Conservation (phyloP, 2,888 invertebrate genomes). For the Atethmia centrago region DNA sequence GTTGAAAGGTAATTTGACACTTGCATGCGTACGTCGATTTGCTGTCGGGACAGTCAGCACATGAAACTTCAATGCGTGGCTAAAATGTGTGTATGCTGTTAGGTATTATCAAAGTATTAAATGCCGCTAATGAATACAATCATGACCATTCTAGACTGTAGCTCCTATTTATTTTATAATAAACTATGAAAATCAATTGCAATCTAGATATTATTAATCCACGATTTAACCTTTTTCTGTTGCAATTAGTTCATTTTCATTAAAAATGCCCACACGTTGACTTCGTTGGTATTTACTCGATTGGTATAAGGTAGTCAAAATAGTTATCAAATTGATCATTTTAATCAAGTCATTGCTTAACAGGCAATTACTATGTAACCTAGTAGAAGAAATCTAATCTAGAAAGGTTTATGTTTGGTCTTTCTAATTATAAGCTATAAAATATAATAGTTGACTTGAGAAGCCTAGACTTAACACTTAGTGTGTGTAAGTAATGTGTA, state of each 20-base stretch:
- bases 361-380: slow-evolving; percentile 30
- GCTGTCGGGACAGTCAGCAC: too few species aligned
- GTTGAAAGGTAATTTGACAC: background rate
- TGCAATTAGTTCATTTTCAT: slow-evolving; percentile 8
- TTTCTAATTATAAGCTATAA: slow-evolving; percentile 10
- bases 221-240: background rate
- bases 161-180: too few species aligned
- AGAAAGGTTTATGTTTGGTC: background rate
- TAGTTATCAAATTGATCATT: slow-evolving; percentile 27
- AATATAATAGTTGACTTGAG: slow-evolving; percentile 1
- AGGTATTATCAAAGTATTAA: too few species aligned
- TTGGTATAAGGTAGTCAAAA: slow-evolving; percentile 13
- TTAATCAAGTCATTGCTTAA: slow-evolving; percentile 32
- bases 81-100: too few species aligned
- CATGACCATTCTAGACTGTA: too few species aligned
- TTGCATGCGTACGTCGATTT: background rate
- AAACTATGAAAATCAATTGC: background rate
- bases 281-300: slow-evolving; percentile 24
- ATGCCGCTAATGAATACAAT: too few species aligned
- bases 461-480: slow-evolving; percentile 9
- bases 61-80: too few species aligned
- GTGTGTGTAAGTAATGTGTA: background rate
- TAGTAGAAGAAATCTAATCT: slow-evolving; percentile 36
- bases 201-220: background rate
- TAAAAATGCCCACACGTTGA: slow-evolving; percentile 20